Conservation (phyloP, 2,113 vertebrate species). For the Salvelinus sp. region DNA sequence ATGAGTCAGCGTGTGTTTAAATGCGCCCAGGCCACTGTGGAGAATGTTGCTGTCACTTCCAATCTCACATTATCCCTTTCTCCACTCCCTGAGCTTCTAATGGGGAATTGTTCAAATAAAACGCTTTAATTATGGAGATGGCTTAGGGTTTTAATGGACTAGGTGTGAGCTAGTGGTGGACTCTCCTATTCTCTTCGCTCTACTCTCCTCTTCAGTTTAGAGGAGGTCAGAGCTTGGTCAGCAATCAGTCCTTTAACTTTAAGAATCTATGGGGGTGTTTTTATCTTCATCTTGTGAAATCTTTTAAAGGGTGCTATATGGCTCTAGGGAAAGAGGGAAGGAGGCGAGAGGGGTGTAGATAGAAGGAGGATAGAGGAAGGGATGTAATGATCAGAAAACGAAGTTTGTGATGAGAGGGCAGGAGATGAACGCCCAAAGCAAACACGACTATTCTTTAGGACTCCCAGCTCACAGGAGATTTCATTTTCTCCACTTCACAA, state of each 20-base stretch:
- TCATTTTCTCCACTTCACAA: too few relatives aligned
- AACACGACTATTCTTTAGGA: too few relatives aligned
- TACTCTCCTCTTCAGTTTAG: too few relatives aligned
- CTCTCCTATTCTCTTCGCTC: background rate
- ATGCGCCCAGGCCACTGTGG: constrained; percentile 24
- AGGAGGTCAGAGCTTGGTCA: constrained; percentile 24
- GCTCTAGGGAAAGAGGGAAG: background rate
- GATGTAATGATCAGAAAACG: background rate
- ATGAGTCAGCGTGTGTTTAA: constrained; percentile 49
- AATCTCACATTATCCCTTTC: constrained; percentile 47
- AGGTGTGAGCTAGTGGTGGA: background rate
- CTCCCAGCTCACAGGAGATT: too few relatives aligned
- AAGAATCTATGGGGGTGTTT: constrained; percentile 15
- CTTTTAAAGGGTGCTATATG: too few relatives aligned
- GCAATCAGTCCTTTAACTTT: constrained; percentile 43
- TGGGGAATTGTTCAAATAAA: constrained; percentile 26
- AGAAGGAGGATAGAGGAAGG: background rate
- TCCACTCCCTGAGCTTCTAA: constrained; percentile 35
- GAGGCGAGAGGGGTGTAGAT: background rate
- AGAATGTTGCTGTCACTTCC: constrained; percentile 65
- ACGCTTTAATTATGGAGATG: constrained; percentile 57
- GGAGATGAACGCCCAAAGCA: background rate
- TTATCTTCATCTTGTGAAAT: too few relatives aligned
- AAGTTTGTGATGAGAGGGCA: background rate
- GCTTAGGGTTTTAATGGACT: constrained; percentile 47